Evolutionary conservation across 2,797 vertebrate species (phyloP).

Genomic region (Limnodromus scolopaceus): DNA sequence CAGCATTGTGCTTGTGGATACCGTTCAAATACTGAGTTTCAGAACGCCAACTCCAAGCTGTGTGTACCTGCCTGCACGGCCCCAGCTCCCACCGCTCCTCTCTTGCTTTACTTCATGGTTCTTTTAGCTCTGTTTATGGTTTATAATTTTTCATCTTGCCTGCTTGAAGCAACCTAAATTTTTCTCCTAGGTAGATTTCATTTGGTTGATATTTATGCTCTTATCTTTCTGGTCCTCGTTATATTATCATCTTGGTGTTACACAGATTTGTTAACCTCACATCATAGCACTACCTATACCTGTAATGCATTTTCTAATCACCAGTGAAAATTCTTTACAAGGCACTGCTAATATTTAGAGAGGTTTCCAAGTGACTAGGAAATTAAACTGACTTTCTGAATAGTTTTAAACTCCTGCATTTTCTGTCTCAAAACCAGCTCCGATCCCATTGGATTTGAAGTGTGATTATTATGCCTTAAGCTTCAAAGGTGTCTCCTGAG

Average conservation of each 20-base stretch:
- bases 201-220: not conserved
- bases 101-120: not conserved
- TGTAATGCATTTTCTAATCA: not conserved
- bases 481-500: not conserved
- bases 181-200: not conserved
- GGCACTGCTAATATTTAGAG: not conserved
- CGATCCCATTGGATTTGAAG: not conserved
- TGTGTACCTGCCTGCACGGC: fast-evolving
- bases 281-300: not conserved
- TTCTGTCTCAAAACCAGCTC: not conserved
- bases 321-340: not conserved
- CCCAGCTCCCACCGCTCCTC: not conserved
- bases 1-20: not conserved
- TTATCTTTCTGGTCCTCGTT: not conserved
- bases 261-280: not conserved
- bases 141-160: not conserved
- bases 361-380: not conserved
- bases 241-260: not conserved
- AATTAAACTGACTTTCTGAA: not conserved
- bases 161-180: not conserved
- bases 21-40: not conserved
- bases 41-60: not conserved
- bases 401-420: not conserved
- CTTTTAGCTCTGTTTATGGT: not conserved
- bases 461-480: not conserved